Conservation (phyloP, 2,113 vertebrate genomes). For the Platysteira castanea region DNA sequence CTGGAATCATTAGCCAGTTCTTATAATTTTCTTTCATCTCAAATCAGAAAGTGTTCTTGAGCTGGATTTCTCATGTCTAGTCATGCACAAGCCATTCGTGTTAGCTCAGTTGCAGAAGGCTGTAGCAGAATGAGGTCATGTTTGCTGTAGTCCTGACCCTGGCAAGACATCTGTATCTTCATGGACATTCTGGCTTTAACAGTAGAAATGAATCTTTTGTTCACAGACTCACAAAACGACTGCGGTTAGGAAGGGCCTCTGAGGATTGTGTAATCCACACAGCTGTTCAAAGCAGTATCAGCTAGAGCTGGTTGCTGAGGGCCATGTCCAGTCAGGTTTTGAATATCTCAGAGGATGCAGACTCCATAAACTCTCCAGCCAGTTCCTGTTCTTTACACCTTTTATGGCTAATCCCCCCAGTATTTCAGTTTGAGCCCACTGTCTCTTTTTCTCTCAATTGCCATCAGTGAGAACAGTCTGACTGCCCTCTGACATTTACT, state of each 20-base stretch:
- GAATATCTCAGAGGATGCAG: not conserved
- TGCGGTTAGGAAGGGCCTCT: not conserved
- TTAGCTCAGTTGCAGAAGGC: not conserved
- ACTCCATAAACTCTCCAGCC: not conserved
- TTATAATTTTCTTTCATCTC: not conserved
- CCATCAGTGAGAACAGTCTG: not conserved
- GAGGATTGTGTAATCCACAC: not conserved
- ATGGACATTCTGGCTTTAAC: not conserved
- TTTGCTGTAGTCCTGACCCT: not conserved
- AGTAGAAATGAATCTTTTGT: not conserved
- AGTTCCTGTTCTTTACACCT: not conserved
- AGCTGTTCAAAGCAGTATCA: not conserved
- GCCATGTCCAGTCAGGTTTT: not conserved
- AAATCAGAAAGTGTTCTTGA: not conserved
- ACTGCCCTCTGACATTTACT: too few relatives aligned
- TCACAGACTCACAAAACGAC: not conserved
- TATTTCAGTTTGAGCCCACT: not conserved
- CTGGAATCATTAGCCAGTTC: not conserved
- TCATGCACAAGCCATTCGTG: fast-evolving
- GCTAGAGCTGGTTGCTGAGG: not conserved
- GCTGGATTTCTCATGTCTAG: not conserved
- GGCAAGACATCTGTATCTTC: not conserved
- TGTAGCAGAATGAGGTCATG: not conserved
- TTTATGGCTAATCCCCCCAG: not conserved
- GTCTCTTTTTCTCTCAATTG: not conserved